These are phyloP conservation scores for Aporophyla lueneburgensis DNA, from an alignment of 2,888 invertebrate genomes.

Conservation along the genomic window DNA sequence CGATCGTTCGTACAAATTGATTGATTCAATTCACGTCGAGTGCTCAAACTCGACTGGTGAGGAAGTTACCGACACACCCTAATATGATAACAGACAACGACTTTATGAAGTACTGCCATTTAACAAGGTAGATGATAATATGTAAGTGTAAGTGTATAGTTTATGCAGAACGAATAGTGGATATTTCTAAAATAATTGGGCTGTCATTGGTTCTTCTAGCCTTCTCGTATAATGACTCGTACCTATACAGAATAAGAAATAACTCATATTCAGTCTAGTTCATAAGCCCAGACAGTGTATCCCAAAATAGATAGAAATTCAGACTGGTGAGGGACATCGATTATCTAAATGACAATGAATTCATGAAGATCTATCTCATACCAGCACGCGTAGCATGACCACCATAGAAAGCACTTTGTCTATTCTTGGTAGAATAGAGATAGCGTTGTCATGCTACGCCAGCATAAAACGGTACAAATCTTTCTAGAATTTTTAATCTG, in stretches of 20 bases:
- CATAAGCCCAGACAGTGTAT: not conserved
- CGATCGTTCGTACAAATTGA: slow-evolving; percentile 35
- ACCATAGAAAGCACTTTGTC: too few relatives aligned
- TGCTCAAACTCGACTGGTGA: not conserved
- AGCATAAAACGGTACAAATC: too few relatives aligned
- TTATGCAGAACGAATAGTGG: too few relatives aligned
- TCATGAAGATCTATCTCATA: too few relatives aligned
- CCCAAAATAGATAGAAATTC: not conserved
- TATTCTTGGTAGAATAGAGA: too few relatives aligned
- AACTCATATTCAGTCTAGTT: not conserved
- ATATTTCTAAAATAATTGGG: not conserved
- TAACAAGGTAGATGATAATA: not conserved
- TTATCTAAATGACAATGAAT: not conserved
- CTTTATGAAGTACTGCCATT: slow-evolving; percentile 1
- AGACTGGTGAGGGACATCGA: not conserved
- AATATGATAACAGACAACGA: slow-evolving; percentile 16
- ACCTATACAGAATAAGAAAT: not conserved
- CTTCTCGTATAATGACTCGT: too few relatives aligned
- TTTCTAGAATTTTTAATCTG: too few relatives aligned
- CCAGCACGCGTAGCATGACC: too few relatives aligned
- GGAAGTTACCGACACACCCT: not conserved
- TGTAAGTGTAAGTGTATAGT: too few relatives aligned
- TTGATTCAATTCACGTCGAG: slow-evolving; percentile 44
- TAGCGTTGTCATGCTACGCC: too few relatives aligned
- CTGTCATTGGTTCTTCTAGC: too few relatives aligned